Evolutionary conservation across 2,888 invertebrate species (phyloP).

Genomic region (Pristionchus fissidentatus): DNA sequence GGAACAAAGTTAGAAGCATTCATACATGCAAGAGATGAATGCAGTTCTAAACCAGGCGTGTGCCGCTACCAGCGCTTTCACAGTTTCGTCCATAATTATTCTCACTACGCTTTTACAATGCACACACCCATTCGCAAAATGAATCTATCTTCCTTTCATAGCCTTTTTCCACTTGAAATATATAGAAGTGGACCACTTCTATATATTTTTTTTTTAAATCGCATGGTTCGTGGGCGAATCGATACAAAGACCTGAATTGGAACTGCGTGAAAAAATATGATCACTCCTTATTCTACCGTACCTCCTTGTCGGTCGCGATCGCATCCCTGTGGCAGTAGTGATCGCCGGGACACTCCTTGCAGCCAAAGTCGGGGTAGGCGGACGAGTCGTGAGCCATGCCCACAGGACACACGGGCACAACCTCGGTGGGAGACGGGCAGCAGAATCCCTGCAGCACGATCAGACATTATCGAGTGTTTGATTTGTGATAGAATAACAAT

Average conservation of each 20-base stretch:
- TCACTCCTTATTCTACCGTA: slow-evolving; percentile 46
- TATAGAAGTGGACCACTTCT: too few relatives aligned
- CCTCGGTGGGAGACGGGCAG: slow-evolving; percentile 69
- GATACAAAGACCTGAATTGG: too few relatives aligned
- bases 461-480: not conserved
- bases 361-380: slow-evolving; percentile 65
- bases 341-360: slow-evolving; percentile 66
- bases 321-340: slow-evolving; percentile 71
- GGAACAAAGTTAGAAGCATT: not conserved
- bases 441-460: slow-evolving; percentile 65
- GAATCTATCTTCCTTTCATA: too few relatives aligned
- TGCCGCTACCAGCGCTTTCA: not conserved
- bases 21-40: not conserved
- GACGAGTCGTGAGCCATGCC: slow-evolving; percentile 68
- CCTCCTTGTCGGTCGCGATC: slow-evolving; percentile 67
- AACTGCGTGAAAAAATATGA: too few relatives aligned
- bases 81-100: too few relatives aligned
- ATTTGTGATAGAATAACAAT: too few relatives aligned
- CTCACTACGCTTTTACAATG: too few relatives aligned
- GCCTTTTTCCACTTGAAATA: too few relatives aligned
- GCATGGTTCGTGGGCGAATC: too few relatives aligned
- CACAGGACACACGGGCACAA: slow-evolving; percentile 70
- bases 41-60: not conserved
- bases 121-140: too few relatives aligned
- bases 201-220: too few relatives aligned